Conservation (phyloP, 2,113 vertebrate genomes). For the Phocoena sinus region DNA sequence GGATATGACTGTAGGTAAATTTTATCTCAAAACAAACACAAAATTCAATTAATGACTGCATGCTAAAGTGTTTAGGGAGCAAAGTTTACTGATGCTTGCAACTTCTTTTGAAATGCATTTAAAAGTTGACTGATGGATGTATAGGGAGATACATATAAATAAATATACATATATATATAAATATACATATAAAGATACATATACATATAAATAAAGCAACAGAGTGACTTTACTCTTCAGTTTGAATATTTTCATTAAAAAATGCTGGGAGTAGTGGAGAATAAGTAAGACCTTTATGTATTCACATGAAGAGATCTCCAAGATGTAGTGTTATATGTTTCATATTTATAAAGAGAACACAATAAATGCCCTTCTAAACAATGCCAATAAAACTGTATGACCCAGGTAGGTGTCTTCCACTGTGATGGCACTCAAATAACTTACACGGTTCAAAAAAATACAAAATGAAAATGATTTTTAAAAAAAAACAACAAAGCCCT, state of each 20-base stretch:
- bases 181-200: no score
- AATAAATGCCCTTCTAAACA: neutral
- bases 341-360: neutral
- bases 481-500: neutral
- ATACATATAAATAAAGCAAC: neutral
- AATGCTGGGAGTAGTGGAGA: neutral
- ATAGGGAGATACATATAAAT: neutral
- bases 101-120: slow-evolving; percentile 1
- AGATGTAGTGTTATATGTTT: neutral
- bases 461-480: neutral
- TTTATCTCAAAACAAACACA: neutral
- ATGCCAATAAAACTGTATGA: neutral
- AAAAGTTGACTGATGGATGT: neutral
- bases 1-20: neutral
- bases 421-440: neutral
- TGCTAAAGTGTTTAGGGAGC: neutral
- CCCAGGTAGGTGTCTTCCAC: neutral
- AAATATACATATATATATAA: no score
- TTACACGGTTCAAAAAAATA: neutral
- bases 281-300: neutral
- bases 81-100: neutral
- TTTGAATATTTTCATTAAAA: neutral
- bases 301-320: neutral
- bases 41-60: neutral
- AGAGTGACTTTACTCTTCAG: neutral